These are phyloP conservation scores for Hypsopygia costalis DNA, from an alignment of 2,888 invertebrate species.

Conservation along the genomic window DNA sequence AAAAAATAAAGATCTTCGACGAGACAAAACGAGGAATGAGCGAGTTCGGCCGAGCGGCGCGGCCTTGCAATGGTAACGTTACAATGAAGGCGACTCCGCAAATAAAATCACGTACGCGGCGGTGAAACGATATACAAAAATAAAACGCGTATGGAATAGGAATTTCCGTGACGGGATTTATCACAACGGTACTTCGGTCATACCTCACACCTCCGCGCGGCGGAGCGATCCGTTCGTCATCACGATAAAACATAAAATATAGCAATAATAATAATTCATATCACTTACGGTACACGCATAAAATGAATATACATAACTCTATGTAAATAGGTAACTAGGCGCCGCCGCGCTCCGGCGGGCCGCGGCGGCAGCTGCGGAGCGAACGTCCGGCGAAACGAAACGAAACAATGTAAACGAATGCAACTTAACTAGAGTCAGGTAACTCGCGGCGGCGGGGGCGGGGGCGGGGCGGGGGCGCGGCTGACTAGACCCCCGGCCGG, in stretches of 20 bases:
- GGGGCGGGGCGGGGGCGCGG: background rate
- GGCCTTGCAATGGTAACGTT: conserved; percentile 73
- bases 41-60: conserved; percentile 14
- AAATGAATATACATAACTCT: conserved; percentile 59
- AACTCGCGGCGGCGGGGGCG: conserved; percentile 32
- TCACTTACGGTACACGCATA: conserved; percentile 48
- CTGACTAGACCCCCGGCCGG: background rate
- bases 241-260: conserved; percentile 48
- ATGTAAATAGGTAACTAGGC: conserved; percentile 59
- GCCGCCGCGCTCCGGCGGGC: conserved; percentile 23
- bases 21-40: conserved; percentile 71
- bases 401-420: conserved; percentile 4
- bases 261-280: conserved; percentile 38
- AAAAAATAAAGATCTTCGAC: conserved; percentile 78
- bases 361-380: conserved; percentile 36
- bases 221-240: conserved; percentile 45
- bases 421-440: conserved; percentile 31
- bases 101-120: conserved; percentile 51
- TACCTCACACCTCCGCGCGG: conserved; percentile 47
- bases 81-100: conserved; percentile 54
- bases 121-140: conserved; percentile 69
- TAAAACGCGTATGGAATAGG: conserved; percentile 73
- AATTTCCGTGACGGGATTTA: conserved; percentile 72
- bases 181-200: conserved; percentile 59
- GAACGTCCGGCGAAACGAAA: conserved; percentile 31